These are phyloP conservation scores for Hephaestus fuliginosus DNA, from an alignment of 2,797 vertebrate genomes.

Conservation along the genomic window DNA sequence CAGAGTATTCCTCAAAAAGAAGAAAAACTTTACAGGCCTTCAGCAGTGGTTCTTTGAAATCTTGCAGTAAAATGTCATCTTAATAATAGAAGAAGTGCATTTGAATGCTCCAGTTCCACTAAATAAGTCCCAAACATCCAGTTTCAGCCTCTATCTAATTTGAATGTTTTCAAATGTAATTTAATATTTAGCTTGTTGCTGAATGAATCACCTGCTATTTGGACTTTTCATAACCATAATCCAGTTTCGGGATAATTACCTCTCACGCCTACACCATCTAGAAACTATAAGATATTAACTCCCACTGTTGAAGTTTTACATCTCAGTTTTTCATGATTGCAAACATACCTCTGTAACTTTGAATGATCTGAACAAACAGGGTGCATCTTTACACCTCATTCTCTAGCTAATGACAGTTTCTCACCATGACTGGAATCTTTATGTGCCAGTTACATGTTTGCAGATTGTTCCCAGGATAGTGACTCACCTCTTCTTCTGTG, in stretches of 20 bases:
- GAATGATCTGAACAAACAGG: too few relatives aligned
- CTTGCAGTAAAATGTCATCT: not conserved
- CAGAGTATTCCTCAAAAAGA: not conserved
- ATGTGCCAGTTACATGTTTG: constrained; percentile 11
- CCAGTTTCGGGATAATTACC: constrained; percentile 52
- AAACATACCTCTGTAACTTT: not conserved
- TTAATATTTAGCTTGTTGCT: constrained; percentile 12
- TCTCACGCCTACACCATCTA: constrained; percentile 31
- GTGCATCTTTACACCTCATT: not conserved
- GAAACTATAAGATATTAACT: constrained; percentile 34
- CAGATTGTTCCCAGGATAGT: constrained; percentile 73
- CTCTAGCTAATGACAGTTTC: constrained; percentile 5
- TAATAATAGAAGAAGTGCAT: not conserved
- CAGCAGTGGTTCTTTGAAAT: not conserved
- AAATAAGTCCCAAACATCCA: not conserved
- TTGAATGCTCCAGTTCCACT: not conserved
- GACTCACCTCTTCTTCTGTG: constrained; percentile 75
- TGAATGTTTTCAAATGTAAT: constrained; percentile 12
- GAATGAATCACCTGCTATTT: constrained; percentile 46
- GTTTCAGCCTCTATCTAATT: not conserved
- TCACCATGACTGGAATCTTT: constrained; percentile 38
- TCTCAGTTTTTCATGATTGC: not conserved
- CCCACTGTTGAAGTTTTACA: constrained; percentile 5
- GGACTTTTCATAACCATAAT: not conserved
- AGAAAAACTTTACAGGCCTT: not conserved